phyloP scores from a whole-genome alignment of 2,113 vertebrate genomes.

The Rallus limicola region DNA sequence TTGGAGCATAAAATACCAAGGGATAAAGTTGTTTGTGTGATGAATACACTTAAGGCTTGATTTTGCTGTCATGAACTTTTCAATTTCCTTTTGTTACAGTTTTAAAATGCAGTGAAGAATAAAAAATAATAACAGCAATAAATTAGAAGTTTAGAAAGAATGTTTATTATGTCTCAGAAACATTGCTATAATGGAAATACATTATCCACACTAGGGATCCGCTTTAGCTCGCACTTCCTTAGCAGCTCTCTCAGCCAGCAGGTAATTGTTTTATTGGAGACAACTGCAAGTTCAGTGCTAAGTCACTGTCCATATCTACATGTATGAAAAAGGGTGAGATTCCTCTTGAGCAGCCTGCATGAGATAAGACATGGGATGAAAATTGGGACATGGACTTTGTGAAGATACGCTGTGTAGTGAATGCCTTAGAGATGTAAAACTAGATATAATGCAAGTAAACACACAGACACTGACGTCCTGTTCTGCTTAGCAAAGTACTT shows the following conservation, averaged over 20 bases:
- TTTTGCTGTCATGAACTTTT: constrained; percentile 12
- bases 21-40: constrained; percentile 24
- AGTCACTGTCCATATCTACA: neutral
- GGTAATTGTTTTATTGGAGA: neutral
- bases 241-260: neutral
- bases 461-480: neutral
- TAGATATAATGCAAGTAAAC: neutral
- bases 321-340: neutral
- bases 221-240: neutral
- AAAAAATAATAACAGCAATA: neutral
- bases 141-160: neutral
- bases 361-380: neutral
- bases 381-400: rapidly evolving
- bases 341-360: neutral
- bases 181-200: neutral
- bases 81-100: neutral
- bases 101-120: constrained; percentile 23
- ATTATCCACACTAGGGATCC: neutral
- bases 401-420: neutral
- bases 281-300: neutral
- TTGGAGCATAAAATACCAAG: constrained; percentile 41
- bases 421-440: neutral
- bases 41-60: constrained; percentile 6
- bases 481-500: neutral
- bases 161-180: neutral